Evolutionary conservation across 2,797 vertebrate species (phyloP).

Genomic region (Chiloscyllium punctatum): DNA sequence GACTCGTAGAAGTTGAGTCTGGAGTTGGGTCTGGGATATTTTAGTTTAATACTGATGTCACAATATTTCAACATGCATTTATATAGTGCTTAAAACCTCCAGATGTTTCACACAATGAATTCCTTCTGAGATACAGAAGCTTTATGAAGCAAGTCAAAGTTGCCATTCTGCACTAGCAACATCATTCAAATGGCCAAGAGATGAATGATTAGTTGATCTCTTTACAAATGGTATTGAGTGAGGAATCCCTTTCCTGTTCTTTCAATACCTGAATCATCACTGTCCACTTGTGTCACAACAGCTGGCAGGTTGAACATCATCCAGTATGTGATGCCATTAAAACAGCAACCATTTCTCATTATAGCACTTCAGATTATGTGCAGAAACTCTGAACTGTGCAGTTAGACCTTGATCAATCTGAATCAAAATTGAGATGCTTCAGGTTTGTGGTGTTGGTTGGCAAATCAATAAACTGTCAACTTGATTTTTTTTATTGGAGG

Average conservation of each 20-base stretch:
- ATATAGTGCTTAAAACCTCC: background rate
- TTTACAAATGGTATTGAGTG: background rate
- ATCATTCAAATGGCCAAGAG: background rate
- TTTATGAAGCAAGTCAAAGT: background rate
- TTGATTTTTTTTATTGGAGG: too few species aligned
- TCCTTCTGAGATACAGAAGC: background rate
- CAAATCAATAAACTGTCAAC: background rate
- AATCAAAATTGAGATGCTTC: background rate
- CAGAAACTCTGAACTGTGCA: background rate
- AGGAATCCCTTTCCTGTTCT: background rate
- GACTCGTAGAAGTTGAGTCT: background rate
- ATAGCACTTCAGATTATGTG: background rate
- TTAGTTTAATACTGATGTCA: background rate
- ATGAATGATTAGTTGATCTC: background rate
- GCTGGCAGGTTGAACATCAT: background rate
- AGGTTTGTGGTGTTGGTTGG: background rate
- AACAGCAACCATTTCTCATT: background rate
- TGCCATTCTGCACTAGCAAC: background rate
- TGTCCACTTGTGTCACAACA: background rate
- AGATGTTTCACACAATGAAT: background rate
- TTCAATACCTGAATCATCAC: background rate
- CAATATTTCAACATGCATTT: background rate
- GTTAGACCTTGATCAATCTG: background rate
- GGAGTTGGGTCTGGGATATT: background rate
- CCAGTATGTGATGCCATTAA: background rate